Evolutionary conservation across 2,888 invertebrate species (phyloP), one percentile per base, ranked within the genome.

Genomic region (Trissolcus japonicus): DNA sequence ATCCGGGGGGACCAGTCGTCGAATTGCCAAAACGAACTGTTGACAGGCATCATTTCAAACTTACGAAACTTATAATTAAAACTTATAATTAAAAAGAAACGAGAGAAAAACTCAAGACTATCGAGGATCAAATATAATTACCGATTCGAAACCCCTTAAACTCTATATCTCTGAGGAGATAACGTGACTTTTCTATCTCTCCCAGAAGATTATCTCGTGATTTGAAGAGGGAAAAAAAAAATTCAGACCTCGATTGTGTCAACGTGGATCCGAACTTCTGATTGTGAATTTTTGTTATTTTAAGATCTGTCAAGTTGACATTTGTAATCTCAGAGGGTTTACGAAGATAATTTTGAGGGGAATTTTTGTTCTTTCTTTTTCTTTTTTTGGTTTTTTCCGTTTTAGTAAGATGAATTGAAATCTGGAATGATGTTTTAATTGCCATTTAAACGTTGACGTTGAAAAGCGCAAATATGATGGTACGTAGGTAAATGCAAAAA

Each of bases 51-150:
- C 80, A 73, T 79, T 79, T 63, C 35, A 75, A 84, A 83, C 72
- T 83, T 84, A 86, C n/a, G n/a, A n/a, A n/a, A n/a, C n/a, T n/a
- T n/a, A n/a, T n/a, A n/a, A n/a, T n/a, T n/a, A n/a, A n/a, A n/a
- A n/a, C n/a, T n/a, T n/a, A 86, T 87, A 87, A 87, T 87, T 86
- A 86, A 35, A 11, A 11, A 35, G 9, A 35, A 35, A 9, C 0
- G 9, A 35, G 2, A 35, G 11, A 35, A 35, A 35, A 35, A 35
- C 2, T 29, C 29, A 29, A 35, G 1, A 1, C 9, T 35, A 35
- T 29, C 29, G 9, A 29, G 29, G 29, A 29, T 21, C 21, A 25
- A 25, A 25, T 4, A 4, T 25, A 25, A 25, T 25, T 25, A 25
- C 25, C 25, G 4, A 25, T 25, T 6, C 25, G 6, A 25, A 25